A percentile compares a stretch with the other conserved stretches of the same genome.
Evolutionary conservation across 2,888 invertebrate genomes (phyloP).

Genomic region (Tenthredo notha): DNA sequence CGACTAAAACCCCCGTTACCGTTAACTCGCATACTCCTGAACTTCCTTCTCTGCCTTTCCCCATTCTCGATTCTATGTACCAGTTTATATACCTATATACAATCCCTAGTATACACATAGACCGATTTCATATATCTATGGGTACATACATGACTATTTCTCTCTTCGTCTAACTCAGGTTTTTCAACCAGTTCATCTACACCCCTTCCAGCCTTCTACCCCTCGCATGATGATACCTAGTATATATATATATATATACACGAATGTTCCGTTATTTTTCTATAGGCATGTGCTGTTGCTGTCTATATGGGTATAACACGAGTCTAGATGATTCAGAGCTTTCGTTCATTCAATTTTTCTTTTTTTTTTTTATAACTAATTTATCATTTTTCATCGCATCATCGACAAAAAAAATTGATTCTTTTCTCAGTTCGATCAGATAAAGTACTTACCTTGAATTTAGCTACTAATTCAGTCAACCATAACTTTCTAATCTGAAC

Average conservation of each 20-base stretch:
- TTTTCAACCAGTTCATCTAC: slow-evolving; percentile 45
- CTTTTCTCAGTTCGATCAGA: not conserved
- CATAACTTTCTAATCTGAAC: too few relatives aligned
- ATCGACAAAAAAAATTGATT: not conserved
- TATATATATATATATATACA: too few relatives aligned
- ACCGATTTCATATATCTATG: not conserved
- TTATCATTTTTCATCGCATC: slow-evolving; percentile 10
- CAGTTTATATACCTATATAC: slow-evolving; percentile 37
- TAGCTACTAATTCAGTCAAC: not conserved
- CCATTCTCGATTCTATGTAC: slow-evolving; percentile 47
- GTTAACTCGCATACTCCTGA: slow-evolving; percentile 40
- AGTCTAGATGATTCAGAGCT: not conserved
- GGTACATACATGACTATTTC: not conserved
- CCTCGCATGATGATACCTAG: not conserved
- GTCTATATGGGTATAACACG: not conserved
- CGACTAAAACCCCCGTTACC: slow-evolving; percentile 48
- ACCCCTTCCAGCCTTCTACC: slow-evolving; percentile 1
- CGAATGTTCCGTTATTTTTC: slow-evolving; percentile 37
- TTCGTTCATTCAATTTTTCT: not conserved
- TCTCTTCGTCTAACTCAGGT: not conserved
- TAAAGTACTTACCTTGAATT: too few relatives aligned
- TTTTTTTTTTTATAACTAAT: not conserved
- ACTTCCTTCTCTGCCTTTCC: slow-evolving; percentile 36
- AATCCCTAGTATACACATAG: slow-evolving; percentile 4
- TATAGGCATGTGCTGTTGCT: not conserved